Conservation (phyloP, 2,113 vertebrate genomes). For the Sinocyclocheilus maitianheensis region DNA sequence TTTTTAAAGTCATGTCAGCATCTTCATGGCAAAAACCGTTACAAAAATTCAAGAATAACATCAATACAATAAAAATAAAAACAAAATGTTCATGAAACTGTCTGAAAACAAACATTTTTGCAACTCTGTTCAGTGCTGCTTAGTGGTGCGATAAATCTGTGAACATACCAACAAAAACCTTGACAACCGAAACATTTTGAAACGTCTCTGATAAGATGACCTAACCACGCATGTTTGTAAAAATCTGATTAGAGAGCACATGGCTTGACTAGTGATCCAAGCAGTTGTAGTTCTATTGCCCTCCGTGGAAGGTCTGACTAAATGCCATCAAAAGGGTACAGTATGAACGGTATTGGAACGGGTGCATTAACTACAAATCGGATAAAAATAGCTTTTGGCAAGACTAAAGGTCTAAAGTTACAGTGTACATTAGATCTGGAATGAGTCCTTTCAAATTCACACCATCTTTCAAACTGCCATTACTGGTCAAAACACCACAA, state of each 20-base stretch:
- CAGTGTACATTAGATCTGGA: not conserved
- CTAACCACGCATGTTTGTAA: not conserved
- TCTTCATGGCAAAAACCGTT: too few species aligned
- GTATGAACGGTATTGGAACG: not conserved
- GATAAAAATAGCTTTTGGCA: not conserved
- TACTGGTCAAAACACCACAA: not conserved
- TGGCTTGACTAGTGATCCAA: not conserved
- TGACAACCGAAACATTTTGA: not conserved
- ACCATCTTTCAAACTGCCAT: not conserved
- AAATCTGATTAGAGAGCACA: not conserved
- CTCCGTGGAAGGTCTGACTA: not conserved
- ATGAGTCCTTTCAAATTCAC: not conserved
- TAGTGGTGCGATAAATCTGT: not conserved
- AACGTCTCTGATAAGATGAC: not conserved
- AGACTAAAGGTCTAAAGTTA: not conserved
- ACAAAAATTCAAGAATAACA: too few species aligned
- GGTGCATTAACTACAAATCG: not conserved
- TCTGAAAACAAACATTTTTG: not conserved
- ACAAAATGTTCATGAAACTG: not conserved
- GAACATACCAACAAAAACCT: not conserved
- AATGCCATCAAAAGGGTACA: not conserved
- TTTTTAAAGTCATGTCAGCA: too few species aligned
- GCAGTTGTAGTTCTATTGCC: not conserved
- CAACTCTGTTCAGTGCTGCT: not conserved
- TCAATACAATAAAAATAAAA: too few species aligned